Base-by-base conservation (phyloP, 2,797 vertebrate species). In the Amblyraja radiata region DNA sequence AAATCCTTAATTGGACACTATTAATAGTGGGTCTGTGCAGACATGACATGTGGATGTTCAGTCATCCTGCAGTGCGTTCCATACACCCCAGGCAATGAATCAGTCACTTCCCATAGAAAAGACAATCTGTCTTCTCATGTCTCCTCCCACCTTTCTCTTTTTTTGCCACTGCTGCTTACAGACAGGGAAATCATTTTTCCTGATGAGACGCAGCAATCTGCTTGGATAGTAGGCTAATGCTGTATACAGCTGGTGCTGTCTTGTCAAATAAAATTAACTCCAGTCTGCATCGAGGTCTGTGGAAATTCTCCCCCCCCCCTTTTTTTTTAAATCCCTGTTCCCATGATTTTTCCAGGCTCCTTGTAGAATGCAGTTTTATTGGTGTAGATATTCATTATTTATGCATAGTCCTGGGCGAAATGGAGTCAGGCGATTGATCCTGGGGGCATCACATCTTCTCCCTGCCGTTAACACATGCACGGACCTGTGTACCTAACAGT, bases 31-130 rank as follows among this genome's bases (percentile, higher is more conserved):
- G 84, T 65, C n/a, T 36, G n/a, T 68, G 84, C 61, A 88, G 84
- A 88, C 84, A 88, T 88, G 84, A 88, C 84, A 88, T 88, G 84
- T 88, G 84, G 18, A 68, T 88, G 84, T 88, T 88, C 84, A 88
- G 84, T 88, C 84, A 88, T 36, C 61, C 84, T 88, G n/a, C 63
- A 88, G 61, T 36, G n/a, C 23, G 61, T 63, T 88, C 61, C 32
- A 63, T 36, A 88, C 84, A 88, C 84, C 84, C 84, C 63, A 88
- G 84, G 84, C 84, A 88, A 88, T 88, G 84, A 88, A 88, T 68
- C 84, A 68, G 84, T 88, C 84, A 88, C 63, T 88, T 88, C 8
- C n/a, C 63, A 88, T 88, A 36, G 84, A 32, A 88, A 88, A 88
- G 61, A 68, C 63, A 88, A 73, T 92, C 71, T 92, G 68, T 92